Evolutionary conservation across 1,140 invertebrate species (phyloP), one percentile per base, ranked within the genome.

Genomic region (Macrobrachium nipponense): DNA sequence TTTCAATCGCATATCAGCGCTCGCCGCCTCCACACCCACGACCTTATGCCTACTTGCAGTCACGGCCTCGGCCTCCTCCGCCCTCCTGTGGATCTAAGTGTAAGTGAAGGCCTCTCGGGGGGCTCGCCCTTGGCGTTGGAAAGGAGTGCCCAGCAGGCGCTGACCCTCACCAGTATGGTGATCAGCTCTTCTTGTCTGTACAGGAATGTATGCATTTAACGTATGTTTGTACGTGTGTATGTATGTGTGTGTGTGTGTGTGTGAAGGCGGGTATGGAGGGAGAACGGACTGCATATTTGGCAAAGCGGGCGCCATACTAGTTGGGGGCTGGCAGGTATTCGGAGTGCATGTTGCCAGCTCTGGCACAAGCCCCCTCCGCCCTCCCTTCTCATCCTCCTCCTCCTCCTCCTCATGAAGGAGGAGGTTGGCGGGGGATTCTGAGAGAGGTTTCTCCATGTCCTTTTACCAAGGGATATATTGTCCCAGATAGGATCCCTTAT

Each of bases 251-350:
- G 59, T 78, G 36, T 66, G 61, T 68, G 61, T 70, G 60, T 86
- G 83, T 86, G 83, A 80, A 59, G 59, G 77, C 66, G 78, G 78
- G 83, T 60, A 86, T 86, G 77, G 44, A 80, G 76, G 78, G 77
- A 86, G 77, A 86, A 78, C 77, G 83, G 77, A 78, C 83, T 51
- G 83, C 83, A 86, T 86, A 86, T 86, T 86, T 86, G 83, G 83
- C 83, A 86, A 86, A 70, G 83, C 83, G 80, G 83, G 77, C 83
- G 83, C 83, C 83, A 86, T 86, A 70, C 83, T 86, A 86, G 83
- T 86, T 51, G 83, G 83, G 82, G 78, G 77, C 83, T 86, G 83
- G 83, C 83, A 86, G 83, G 83, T 86, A 86, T 73, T 86, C 83
- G 80, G 66, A 58, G 77, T 86, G 83, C 83, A 86, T 86, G 83